phyloP scores from a whole-genome alignment of 1,140 invertebrate genomes.

The Drosophila melanica region DNA sequence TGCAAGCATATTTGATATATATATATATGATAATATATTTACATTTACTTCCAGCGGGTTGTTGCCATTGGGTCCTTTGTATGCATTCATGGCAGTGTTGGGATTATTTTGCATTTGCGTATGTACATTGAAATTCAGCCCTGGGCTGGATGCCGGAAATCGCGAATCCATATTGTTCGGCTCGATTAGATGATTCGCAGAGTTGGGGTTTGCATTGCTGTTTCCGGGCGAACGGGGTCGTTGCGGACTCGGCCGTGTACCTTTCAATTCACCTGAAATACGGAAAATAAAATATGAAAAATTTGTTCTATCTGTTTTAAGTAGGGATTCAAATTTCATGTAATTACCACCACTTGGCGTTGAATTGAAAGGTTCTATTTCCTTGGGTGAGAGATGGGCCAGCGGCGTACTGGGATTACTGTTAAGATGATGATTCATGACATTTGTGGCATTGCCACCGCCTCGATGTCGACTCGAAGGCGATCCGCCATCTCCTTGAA shows the following conservation, averaged over 20 bases:
- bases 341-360: slow-evolving; percentile 44
- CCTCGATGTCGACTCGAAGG: slow-evolving; percentile 67
- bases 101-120: slow-evolving; percentile 61
- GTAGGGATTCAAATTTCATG: no score
- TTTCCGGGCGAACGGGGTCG: slow-evolving; percentile 55
- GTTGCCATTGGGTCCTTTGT: slow-evolving; percentile 53
- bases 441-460: slow-evolving; percentile 18
- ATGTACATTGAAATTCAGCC: slow-evolving; percentile 67
- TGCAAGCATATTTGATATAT: no score
- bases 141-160: slow-evolving; percentile 71
- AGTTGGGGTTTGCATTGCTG: slow-evolving; percentile 4
- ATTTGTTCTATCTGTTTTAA: no score
- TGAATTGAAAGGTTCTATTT: slow-evolving; percentile 58
- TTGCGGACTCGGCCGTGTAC: slow-evolving; percentile 69
- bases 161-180: slow-evolving; percentile 55
- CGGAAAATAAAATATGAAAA: background rate
- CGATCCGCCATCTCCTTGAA: slow-evolving; percentile 57
- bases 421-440: slow-evolving; percentile 66
- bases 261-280: slow-evolving; percentile 62
- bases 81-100: slow-evolving; percentile 58
- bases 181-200: slow-evolving; percentile 44
- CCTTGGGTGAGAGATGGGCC: slow-evolving; percentile 87
- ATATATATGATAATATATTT: no score
- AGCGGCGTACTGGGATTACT: slow-evolving; percentile 90
- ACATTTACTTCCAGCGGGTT: slow-evolving; percentile 60